Conservation (phyloP, 2,888 invertebrate species). For the Limnephilus marmoratus region DNA sequence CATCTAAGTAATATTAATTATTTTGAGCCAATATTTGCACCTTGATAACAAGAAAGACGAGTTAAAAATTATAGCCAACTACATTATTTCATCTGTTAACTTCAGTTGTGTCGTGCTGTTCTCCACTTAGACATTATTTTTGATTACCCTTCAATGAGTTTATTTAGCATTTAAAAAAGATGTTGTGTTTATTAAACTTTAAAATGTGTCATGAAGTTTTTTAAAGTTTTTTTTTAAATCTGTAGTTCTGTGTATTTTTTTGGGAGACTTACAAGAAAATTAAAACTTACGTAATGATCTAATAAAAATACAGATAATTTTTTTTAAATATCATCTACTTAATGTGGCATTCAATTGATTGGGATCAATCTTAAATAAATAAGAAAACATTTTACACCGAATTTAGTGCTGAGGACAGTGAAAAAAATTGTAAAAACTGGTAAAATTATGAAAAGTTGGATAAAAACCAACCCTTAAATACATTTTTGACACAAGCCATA, state of each 20-base stretch:
- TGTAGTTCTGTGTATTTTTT: background rate
- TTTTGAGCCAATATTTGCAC: background rate
- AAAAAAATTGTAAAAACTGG: background rate
- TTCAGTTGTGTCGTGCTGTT: background rate
- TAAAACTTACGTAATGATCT: background rate
- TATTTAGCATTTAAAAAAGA: background rate
- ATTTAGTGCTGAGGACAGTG: background rate
- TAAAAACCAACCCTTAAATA: background rate
- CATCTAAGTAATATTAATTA: background rate
- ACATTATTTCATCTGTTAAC: background rate
- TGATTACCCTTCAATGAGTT: background rate
- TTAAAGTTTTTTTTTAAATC: too few species aligned
- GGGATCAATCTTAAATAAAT: background rate
- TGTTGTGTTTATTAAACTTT: background rate
- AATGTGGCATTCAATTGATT: background rate
- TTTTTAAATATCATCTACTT: too few species aligned
- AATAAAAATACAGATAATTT: too few species aligned
- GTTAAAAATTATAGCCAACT: background rate
- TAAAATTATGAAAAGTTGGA: background rate
- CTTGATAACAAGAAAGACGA: background rate
- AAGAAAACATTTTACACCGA: background rate
- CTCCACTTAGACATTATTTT: background rate
- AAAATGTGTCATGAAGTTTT: background rate
- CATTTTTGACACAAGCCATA: background rate
- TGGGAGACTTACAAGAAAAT: background rate